phyloP scores from a whole-genome alignment of 2,888 invertebrate species.

The Ennomos fuscantarius region DNA sequence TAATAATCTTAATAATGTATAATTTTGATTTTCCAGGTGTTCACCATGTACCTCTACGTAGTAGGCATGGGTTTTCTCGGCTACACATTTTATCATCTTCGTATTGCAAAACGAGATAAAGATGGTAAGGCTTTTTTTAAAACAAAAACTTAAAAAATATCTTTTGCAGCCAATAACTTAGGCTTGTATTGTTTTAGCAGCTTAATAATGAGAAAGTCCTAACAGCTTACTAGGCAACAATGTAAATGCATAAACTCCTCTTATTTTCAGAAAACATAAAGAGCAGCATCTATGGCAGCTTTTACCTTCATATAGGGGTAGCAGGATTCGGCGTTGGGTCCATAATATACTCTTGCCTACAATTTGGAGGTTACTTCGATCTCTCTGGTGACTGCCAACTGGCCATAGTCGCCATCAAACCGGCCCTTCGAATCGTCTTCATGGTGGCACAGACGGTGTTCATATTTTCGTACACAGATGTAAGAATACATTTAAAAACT shows the following conservation, averaged over 20 bases:
- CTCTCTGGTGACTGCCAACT: conserved; percentile 86
- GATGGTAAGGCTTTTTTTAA: conserved; percentile 56
- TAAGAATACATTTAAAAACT: conserved; percentile 57
- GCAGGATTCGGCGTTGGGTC: conserved; percentile 89
- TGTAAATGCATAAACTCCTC: too few species aligned
- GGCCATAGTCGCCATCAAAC: conserved; percentile 86
- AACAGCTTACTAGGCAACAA: too few species aligned
- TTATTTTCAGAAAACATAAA: conserved; percentile 57
- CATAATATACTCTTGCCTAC: conserved; percentile 89
- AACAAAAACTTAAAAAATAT: too few species aligned
- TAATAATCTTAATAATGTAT: too few species aligned
- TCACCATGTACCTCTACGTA: conserved; percentile 90
- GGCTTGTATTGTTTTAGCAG: too few species aligned
- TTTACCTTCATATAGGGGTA: conserved; percentile 87
- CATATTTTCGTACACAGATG: conserved; percentile 89
- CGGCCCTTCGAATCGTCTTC: conserved; percentile 86
- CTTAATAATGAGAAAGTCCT: too few species aligned
- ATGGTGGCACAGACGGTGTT: conserved; percentile 89
- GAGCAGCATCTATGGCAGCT: conserved; percentile 84
- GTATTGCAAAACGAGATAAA: conserved; percentile 66
- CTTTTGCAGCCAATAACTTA: too few species aligned
- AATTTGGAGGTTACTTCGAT: conserved; percentile 89
- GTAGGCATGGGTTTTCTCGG: conserved; percentile 89
- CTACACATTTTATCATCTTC: conserved; percentile 88
- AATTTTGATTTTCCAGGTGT: conserved; percentile 76